Conservation (phyloP, 2,888 invertebrate genomes). For the Sipha maydis region DNA sequence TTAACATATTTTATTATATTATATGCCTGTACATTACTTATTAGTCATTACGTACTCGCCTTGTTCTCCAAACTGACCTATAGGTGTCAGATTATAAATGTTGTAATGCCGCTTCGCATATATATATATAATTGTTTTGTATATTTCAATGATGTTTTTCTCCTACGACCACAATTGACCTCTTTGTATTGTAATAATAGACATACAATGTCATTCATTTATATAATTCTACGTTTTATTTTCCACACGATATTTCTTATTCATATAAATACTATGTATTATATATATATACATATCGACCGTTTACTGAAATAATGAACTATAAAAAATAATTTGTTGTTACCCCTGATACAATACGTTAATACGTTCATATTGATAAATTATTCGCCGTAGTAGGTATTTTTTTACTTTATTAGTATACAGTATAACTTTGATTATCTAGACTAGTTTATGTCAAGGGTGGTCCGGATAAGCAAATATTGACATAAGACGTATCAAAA, state of each 20-base stretch:
- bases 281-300: neutral
- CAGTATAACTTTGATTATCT: too few relatives aligned
- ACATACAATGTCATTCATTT: neutral
- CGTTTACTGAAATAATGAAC: too few relatives aligned
- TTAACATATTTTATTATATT: conserved; percentile 14
- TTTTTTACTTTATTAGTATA: too few relatives aligned
- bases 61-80: conserved; percentile 18
- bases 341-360: too few relatives aligned
- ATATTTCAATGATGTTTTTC: neutral
- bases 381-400: too few relatives aligned
- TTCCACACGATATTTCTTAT: neutral
- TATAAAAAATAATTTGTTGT: too few relatives aligned
- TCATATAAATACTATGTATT: neutral
- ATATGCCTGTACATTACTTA: neutral
- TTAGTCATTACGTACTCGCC: conserved; percentile 13
- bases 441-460: too few relatives aligned
- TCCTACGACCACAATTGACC: neutral
- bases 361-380: too few relatives aligned
- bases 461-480: too few relatives aligned
- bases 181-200: neutral
- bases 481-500: too few relatives aligned
- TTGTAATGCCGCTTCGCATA: neutral
- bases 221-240: neutral
- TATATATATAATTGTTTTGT: neutral
- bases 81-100: neutral